phyloP scores from a whole-genome alignment of 2,113 vertebrate genomes.

The Cyanoderma ruficeps region DNA sequence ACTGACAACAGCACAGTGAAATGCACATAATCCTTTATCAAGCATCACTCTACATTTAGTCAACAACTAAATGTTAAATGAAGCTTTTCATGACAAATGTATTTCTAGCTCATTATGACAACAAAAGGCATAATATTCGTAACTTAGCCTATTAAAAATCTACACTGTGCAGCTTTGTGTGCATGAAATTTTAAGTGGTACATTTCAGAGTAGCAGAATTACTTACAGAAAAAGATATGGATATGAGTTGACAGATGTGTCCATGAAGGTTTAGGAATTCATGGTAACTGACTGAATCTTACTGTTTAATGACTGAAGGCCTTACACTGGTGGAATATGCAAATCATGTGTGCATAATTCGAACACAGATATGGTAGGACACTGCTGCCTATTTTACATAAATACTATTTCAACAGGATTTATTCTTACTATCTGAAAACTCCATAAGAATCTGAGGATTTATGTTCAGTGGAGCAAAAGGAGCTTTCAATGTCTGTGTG shows the following conservation, averaged over 20 bases:
- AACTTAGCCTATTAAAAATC: not conserved
- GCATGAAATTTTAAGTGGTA: conserved; percentile 6
- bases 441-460: not conserved
- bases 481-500: not conserved
- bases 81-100: not conserved
- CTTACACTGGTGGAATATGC: not conserved
- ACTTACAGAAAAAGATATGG: not conserved
- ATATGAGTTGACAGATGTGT: not conserved
- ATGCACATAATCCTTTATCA: not conserved
- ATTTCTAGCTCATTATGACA: not conserved
- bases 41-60: not conserved
- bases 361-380: not conserved
- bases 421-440: not conserved
- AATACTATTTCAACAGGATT: not conserved
- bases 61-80: not conserved
- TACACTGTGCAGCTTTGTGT: not conserved
- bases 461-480: not conserved
- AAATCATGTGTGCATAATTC: not conserved
- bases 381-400: not conserved
- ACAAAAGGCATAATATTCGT: not conserved
- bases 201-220: not conserved
- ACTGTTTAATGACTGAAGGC: not conserved
- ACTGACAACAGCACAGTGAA: not conserved
- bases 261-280: not conserved
- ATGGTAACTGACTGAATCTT: not conserved